Base-by-base conservation (phyloP, 2,888 invertebrate species). In the Tetheella fluctuosa region DNA sequence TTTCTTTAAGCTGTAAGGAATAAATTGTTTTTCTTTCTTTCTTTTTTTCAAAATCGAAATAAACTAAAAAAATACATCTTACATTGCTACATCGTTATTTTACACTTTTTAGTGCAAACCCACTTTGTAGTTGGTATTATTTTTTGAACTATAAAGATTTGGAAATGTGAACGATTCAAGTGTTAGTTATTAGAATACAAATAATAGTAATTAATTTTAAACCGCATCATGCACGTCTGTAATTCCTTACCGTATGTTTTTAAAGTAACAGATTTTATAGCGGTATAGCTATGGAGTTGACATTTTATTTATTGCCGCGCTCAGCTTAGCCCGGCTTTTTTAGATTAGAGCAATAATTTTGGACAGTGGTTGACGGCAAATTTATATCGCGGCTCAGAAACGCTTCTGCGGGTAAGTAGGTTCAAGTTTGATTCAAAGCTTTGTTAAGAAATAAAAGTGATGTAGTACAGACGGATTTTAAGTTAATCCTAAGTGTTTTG, bases 301-400 rank as follows among this genome's bases (percentile, higher is more conserved):
- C 86, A 80, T 84, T 84, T 83, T 85, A 87, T 88, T 87, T 87
- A 86, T 87, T 73, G 78, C 75, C 57, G 61, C 67, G 73, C 80
- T 82, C 78, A 76, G 80, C 73, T 77, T 74, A 77, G 77, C 79
- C 76, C 71, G 76, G 75, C 48, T 81, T 87, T 86, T 86, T 85
- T 81, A 84, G 81, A 87, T 87, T 83, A 83, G 73, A 67, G 79
- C 74, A 68, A 85, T 85, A 84, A 81, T 83, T 88, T 71, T 72
- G 68, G 67, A 61, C 69, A 59, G 58, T 62, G 65, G 64, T 62
- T 58, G 67, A 56, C 69, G 57, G 64, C 55, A 68, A 68, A 71
- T 71, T 72, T 71, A 63, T 61, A 59, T 63, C 37, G 54, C 63
- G 57, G 58, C 54, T 59, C 39, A n/a, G 12, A 39, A 39, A 39